These are phyloP conservation scores for Speoplatyrhinus poulsoni DNA, from an alignment of 2,113 vertebrate genomes.

Conservation along the genomic window DNA sequence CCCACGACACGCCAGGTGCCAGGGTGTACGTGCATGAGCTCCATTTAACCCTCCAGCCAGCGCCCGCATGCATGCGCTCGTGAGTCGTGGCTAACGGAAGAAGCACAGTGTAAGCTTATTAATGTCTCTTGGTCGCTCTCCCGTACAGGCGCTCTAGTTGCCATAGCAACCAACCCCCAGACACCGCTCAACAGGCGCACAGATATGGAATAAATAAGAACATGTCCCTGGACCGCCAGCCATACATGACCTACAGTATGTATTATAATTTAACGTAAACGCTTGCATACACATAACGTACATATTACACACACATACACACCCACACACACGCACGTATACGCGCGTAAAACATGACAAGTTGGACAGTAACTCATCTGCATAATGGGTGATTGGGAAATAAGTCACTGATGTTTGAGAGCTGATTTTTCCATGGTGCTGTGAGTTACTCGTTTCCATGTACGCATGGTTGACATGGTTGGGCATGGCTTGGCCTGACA, in stretches of 20 bases:
- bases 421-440: too few relatives aligned
- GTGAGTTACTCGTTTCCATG: too few relatives aligned
- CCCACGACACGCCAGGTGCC: background rate
- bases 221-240: slow-evolving; percentile 14
- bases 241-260: too few relatives aligned
- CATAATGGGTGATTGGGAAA: too few relatives aligned
- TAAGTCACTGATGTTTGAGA: too few relatives aligned
- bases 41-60: slow-evolving; percentile 6
- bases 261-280: slow-evolving; percentile 4
- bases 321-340: too few relatives aligned
- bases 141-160: slow-evolving; percentile 64
- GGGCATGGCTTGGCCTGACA: too few relatives aligned
- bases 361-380: too few relatives aligned
- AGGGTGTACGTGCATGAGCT: background rate
- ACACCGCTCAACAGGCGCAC: slow-evolving; percentile 40
- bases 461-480: too few relatives aligned
- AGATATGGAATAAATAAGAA: slow-evolving; percentile 54
- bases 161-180: slow-evolving; percentile 70
- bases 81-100: slow-evolving; percentile 50
- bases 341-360: too few relatives aligned
- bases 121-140: slow-evolving; percentile 64
- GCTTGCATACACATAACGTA: background rate
- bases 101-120: slow-evolving; percentile 64
- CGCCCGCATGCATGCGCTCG: slow-evolving; percentile 7
- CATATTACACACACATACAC: too few relatives aligned